Conservation (phyloP, 1,140 invertebrate genomes). For the Pteromalus puparum region DNA sequence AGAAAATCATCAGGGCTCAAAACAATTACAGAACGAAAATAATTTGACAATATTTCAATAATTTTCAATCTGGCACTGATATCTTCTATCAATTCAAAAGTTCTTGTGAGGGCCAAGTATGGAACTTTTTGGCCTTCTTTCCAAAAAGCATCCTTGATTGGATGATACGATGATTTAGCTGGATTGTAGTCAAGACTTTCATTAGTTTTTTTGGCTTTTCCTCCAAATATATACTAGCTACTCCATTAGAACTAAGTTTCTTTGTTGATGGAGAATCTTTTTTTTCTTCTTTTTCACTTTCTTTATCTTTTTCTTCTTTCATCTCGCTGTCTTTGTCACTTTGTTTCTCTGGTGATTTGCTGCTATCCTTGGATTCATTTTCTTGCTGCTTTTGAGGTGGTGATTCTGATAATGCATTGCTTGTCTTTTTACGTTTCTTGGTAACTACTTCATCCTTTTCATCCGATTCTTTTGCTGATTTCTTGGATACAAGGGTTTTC, state of each 20-base stretch:
- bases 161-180: constrained; percentile 86
- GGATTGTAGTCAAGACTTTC: constrained; percentile 83
- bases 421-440: constrained; percentile 11
- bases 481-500: too few relatives aligned
- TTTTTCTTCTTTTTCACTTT: constrained; percentile 25
- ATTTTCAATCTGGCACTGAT: too few relatives aligned
- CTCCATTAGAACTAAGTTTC: constrained; percentile 3
- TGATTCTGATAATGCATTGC: constrained; percentile 4
- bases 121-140: too few relatives aligned
- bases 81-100: too few relatives aligned
- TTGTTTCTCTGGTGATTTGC: constrained; percentile 32
- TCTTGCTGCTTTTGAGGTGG: neutral
- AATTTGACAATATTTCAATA: too few relatives aligned
- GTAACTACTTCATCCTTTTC: neutral
- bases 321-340: constrained; percentile 49
- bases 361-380: too few relatives aligned
- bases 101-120: too few relatives aligned
- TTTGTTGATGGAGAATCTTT: constrained; percentile 48
- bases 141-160: constrained; percentile 94
- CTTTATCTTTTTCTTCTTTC: constrained; percentile 25
- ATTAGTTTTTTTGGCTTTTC: constrained; percentile 53
- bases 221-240: neutral
- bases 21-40: too few relatives aligned
- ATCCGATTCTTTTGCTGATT: constrained; percentile 1
- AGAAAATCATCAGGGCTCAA: too few relatives aligned